Conservation (phyloP, 2,888 invertebrate genomes). For the Callimorpha dominula region DNA sequence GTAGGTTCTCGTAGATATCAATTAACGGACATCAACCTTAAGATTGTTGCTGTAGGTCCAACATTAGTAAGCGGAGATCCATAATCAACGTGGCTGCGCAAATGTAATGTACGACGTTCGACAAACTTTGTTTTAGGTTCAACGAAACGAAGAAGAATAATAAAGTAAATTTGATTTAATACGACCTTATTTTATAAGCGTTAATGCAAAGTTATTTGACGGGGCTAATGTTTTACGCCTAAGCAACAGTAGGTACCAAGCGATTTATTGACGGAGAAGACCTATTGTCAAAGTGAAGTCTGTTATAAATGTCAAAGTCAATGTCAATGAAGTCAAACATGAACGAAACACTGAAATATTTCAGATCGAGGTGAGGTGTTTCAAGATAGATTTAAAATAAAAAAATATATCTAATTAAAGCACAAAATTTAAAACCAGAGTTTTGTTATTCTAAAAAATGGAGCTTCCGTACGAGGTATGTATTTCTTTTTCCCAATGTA, state of each 20-base stretch:
- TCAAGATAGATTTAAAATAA: slow-evolving; percentile 1
- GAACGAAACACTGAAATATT: slow-evolving; percentile 27
- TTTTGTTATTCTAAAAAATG: slow-evolving; percentile 53
- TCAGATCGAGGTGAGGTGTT: slow-evolving; percentile 8
- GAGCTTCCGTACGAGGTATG: slow-evolving; percentile 79
- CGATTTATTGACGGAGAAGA: background rate
- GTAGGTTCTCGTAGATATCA: too few relatives aligned
- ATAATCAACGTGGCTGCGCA: too few relatives aligned
- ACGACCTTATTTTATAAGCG: too few relatives aligned
- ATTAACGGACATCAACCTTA: too few relatives aligned
- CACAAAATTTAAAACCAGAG: slow-evolving; percentile 2
- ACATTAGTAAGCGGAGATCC: too few relatives aligned
- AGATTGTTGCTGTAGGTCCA: too few relatives aligned
- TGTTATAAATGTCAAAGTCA: slow-evolving; percentile 23
- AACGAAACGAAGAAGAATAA: too few relatives aligned
- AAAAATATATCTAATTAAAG: background rate
- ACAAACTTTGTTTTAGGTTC: too few relatives aligned
- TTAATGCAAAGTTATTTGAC: too few relatives aligned
- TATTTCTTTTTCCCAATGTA: slow-evolving; percentile 26
- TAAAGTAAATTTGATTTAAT: too few relatives aligned
- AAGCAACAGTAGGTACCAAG: background rate
- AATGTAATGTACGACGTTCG: too few relatives aligned
- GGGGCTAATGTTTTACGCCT: background rate
- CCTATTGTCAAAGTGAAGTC: background rate
- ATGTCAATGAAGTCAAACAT: slow-evolving; percentile 32